These are phyloP conservation scores for Scaeva pyrastri DNA, from an alignment of 2,888 invertebrate genomes.

Conservation along the genomic window DNA sequence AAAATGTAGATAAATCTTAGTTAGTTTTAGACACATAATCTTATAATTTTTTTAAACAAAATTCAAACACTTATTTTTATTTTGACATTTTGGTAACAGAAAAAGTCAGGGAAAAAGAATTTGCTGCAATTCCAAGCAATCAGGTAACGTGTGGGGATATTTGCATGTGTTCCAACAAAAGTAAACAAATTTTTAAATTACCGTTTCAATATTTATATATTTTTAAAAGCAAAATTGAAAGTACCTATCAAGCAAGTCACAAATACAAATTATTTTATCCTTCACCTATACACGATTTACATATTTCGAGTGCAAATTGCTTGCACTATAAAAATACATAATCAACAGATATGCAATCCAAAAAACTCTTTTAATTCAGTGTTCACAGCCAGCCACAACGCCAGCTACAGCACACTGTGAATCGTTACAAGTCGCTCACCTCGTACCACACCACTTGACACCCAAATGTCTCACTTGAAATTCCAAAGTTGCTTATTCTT, in stretches of 20 bases:
- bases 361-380: slow-evolving; percentile 21
- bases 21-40: too few species aligned
- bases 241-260: neutral
- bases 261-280: neutral
- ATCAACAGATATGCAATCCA: neutral
- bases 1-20: too few species aligned
- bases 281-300: slow-evolving; percentile 21
- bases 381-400: neutral
- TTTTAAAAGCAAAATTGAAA: neutral
- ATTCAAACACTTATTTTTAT: too few species aligned
- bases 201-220: neutral
- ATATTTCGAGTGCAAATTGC: slow-evolving; percentile 1
- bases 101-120: too few species aligned
- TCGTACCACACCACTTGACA: slow-evolving; percentile 36
- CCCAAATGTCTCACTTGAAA: slow-evolving; percentile 50
- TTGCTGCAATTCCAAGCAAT: too few species aligned
- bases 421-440: neutral
- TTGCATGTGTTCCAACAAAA: too few species aligned
- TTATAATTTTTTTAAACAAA: too few species aligned
- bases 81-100: too few species aligned
- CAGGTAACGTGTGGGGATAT: too few species aligned
- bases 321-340: slow-evolving; percentile 32
- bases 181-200: too few species aligned
- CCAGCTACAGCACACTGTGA: neutral
- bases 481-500: slow-evolving; percentile 31